A percentile compares a stretch with the other conserved stretches of the same genome.
Conservation (phyloP, 2,113 vertebrate genomes). For the Progne subis region DNA sequence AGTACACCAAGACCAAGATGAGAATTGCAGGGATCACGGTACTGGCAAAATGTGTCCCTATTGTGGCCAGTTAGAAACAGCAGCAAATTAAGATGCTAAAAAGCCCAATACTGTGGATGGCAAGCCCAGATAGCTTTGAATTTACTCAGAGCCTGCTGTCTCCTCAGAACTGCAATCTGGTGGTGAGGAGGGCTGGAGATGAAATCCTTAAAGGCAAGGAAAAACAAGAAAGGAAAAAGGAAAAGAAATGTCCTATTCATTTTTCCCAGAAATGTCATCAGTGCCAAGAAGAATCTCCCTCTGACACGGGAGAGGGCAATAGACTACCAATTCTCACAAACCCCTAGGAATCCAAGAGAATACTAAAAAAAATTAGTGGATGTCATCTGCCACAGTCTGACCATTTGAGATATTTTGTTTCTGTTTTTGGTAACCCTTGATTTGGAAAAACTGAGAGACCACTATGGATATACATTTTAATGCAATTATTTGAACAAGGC, state of each 20-base stretch:
- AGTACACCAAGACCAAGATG: not conserved
- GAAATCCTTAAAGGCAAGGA: not conserved
- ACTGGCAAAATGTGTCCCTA: not conserved
- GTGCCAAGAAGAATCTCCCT: not conserved
- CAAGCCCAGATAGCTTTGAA: not conserved
- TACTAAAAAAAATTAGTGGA: not conserved
- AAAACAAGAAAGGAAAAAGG: not conserved
- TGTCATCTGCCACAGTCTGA: not conserved
- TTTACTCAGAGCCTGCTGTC: not conserved
- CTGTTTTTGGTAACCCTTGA: not conserved
- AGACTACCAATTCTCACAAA: not conserved
- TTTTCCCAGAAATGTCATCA: not conserved
- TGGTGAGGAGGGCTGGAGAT: not conserved
- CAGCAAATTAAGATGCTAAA: not conserved
- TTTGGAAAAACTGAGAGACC: not conserved
- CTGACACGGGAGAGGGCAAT: not conserved
- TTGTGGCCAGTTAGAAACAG: not conserved
- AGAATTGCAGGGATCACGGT: accelerated
- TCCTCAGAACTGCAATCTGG: not conserved
- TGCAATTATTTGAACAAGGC: not conserved
- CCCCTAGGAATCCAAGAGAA: not conserved
- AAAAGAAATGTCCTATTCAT: not conserved
- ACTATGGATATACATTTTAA: not conserved
- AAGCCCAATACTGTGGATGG: not conserved
- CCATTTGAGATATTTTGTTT: not conserved